A percentile compares a stretch with the other conserved stretches of the same genome.
Conservation (phyloP, 2,888 invertebrate genomes). For the Onthophagus sagittarius region DNA sequence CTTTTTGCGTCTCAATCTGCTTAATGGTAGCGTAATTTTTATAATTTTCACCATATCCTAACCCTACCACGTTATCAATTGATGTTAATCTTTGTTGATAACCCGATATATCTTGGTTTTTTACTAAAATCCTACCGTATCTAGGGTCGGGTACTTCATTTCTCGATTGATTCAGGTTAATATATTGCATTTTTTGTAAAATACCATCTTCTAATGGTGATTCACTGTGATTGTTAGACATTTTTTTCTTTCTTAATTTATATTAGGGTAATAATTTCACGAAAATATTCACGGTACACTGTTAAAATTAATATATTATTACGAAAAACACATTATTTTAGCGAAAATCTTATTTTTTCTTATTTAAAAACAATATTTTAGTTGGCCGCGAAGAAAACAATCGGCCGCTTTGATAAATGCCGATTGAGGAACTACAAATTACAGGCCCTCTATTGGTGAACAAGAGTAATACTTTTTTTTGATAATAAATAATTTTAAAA, state of each 20-base stretch:
- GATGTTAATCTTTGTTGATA: conserved; percentile 51
- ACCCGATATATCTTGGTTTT: conserved; percentile 38
- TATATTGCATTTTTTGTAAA: conserved; percentile 42
- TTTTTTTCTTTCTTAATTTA: not conserved
- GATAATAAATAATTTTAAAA: too few species aligned
- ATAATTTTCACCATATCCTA: conserved; percentile 61
- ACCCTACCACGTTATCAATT: conserved; percentile 33
- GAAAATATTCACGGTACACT: too few species aligned
- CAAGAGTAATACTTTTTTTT: too few species aligned
- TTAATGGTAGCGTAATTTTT: conserved; percentile 75
- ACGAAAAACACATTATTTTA: too few species aligned
- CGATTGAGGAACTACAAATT: too few species aligned
- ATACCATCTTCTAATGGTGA: conserved; percentile 38
- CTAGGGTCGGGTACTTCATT: conserved; percentile 37
- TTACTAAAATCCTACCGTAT: conserved; percentile 46
- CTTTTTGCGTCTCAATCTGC: conserved; percentile 57
- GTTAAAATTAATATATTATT: too few species aligned
- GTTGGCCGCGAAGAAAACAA: too few species aligned
- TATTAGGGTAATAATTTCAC: too few species aligned
- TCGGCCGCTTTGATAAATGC: too few species aligned
- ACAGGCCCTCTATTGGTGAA: too few species aligned
- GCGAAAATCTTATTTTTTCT: too few species aligned
- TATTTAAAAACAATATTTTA: too few species aligned
- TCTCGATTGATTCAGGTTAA: conserved; percentile 37
- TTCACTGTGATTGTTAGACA: conserved; percentile 25